Evolutionary conservation across 2,888 invertebrate genomes (phyloP).

Genomic region (Watsonalla binaria): DNA sequence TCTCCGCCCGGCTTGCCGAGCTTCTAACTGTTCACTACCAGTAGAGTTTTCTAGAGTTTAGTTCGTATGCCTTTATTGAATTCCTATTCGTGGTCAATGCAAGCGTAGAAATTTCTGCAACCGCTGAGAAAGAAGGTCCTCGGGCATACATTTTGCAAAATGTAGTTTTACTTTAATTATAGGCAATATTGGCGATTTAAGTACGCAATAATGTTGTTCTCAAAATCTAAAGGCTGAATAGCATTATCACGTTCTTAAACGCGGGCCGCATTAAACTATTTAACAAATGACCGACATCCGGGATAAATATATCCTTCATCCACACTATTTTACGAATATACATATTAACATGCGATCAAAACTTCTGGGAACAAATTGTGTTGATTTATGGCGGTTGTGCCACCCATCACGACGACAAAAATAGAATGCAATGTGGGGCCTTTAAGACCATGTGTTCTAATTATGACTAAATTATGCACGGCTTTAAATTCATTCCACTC

Average conservation of each 20-base stretch:
- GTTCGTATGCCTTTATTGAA: too few species aligned
- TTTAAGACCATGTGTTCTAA: background rate
- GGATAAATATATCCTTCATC: constrained; percentile 23
- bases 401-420: constrained; percentile 62
- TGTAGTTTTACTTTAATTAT: too few species aligned
- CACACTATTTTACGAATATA: constrained; percentile 43
- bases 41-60: too few species aligned
- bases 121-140: too few species aligned
- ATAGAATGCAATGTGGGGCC: constrained; percentile 45
- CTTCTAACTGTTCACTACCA: too few species aligned
- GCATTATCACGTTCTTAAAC: constrained; percentile 8
- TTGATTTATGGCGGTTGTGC: constrained; percentile 56
- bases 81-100: too few species aligned
- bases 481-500: background rate
- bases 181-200: too few species aligned
- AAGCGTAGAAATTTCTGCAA: too few species aligned
- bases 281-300: constrained; percentile 27
- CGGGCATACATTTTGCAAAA: too few species aligned
- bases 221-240: constrained; percentile 8
- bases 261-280: constrained; percentile 10
- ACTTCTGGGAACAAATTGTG: constrained; percentile 66
- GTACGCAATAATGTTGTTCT: too few species aligned
- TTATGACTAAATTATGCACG: background rate
- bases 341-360: constrained; percentile 46
- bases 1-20: too few species aligned